Evolutionary conservation across 92 coral and sea anemone species (phyloP), one percentile per base, ranked within the genome.

Genomic region (Bergia puertoricense): DNA sequence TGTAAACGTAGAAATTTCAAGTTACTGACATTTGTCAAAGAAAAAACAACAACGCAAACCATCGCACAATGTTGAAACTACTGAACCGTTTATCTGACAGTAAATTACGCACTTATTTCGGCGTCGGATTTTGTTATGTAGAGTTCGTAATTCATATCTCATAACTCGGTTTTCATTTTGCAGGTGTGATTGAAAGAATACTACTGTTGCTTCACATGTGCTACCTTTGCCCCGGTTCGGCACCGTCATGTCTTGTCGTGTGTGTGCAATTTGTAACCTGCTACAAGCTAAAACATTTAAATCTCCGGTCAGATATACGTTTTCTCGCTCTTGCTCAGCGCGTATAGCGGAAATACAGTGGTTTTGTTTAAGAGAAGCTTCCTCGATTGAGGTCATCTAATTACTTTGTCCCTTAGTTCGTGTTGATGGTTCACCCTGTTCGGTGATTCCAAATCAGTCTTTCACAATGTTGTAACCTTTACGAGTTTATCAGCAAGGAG

Each of bases 181-280:
- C 68, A 45, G 79, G 87, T 84, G 87, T 18, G n/a, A 71, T 23
- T 84, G 87, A 84, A 84, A 59, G 10, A 73, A 46, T n/a, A 14
- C 13, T 36, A 14, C 66, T 69, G 79, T 43, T 13, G 67, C 1
- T 9, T 14, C 9, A 44, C 38, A 50, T 23, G 62, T 45, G 62
- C 51, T 42, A 13, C 42, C 59, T 82, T 66, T 42, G 51, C 18
- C 48, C 56, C 48, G 6, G 20, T 65, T 59, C 76, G 76, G 76
- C 77, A 42, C 40, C 46, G 15, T 8, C 2, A n/a, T 13, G 18
- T 80, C 50, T 8, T 22, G 37, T 39, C 74, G 30, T 68, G 16
- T 44, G 18, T 82, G 74, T 42, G 8, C 5, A 23, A 37, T 23
- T 43, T 30, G 30, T 46, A 68, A 71, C 46, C 66, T 46, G 79